Percentiles rank a stretch among this genome's conserved stretches.
Evolutionary conservation across 2,888 invertebrate species (phyloP).

Genomic region (Lepidocyrtinus sp.): DNA sequence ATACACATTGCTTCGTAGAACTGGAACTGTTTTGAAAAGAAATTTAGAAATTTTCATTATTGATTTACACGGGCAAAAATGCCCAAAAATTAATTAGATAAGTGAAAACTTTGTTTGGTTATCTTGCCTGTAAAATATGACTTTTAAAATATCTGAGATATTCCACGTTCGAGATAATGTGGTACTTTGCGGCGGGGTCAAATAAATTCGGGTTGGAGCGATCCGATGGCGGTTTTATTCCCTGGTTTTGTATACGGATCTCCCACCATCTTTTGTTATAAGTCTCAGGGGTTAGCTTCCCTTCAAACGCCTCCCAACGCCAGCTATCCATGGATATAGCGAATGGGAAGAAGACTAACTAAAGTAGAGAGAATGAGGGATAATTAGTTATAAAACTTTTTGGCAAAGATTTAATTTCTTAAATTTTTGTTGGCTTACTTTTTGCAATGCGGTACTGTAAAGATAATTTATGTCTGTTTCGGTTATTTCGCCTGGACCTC

Average conservation of each 20-base stretch:
- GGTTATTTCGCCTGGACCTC: slow-evolving; percentile 39
- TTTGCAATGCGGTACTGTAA: slow-evolving; percentile 71
- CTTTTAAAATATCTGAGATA: slow-evolving; percentile 61
- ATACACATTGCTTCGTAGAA: slow-evolving; percentile 74
- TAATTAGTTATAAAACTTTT: slow-evolving; percentile 3
- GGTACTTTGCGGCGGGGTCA: slow-evolving; percentile 73
- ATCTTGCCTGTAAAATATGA: slow-evolving; percentile 57
- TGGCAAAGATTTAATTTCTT: slow-evolving; percentile 5
- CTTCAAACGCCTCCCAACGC: slow-evolving; percentile 72
- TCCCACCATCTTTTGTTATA: slow-evolving; percentile 72
- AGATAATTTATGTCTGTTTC: slow-evolving; percentile 71
- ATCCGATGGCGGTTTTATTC: slow-evolving; percentile 66
- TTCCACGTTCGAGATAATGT: slow-evolving; percentile 71
- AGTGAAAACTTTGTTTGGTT: slow-evolving; percentile 70
- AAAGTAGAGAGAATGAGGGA: neutral
- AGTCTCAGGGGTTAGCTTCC: slow-evolving; percentile 66
- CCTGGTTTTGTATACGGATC: slow-evolving; percentile 68
- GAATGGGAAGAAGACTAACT: slow-evolving; percentile 72
- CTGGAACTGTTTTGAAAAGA: slow-evolving; percentile 75
- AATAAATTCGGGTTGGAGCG: slow-evolving; percentile 69
- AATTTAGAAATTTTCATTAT: too few species aligned
- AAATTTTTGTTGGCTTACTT: slow-evolving; percentile 67
- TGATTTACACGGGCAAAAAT: too few species aligned
- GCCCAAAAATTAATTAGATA: too few species aligned
- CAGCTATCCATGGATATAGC: slow-evolving; percentile 72